Percentiles rank a stretch among this genome's conserved stretches.
phyloP scores from a whole-genome alignment of 2,797 vertebrate species.

The Brotogeris chrysoptera region DNA sequence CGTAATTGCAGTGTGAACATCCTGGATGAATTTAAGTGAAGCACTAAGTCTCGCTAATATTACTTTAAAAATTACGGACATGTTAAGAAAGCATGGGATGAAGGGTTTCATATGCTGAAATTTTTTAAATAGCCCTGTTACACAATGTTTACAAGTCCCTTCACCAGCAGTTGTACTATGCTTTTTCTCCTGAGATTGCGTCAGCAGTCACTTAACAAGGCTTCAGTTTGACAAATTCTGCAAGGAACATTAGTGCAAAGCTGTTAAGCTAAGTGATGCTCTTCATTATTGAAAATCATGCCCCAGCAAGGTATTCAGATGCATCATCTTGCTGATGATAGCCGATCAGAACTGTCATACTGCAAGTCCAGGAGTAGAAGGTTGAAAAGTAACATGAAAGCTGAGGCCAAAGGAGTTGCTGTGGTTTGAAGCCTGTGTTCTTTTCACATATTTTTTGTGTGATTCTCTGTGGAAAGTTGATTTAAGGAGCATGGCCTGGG shows the following conservation, averaged over 20 bases:
- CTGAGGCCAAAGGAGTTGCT: not conserved
- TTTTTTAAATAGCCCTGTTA: not conserved
- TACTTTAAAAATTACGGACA: not conserved
- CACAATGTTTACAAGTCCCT: not conserved
- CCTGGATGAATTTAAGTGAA: slow-evolving; percentile 14
- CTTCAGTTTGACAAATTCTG: not conserved
- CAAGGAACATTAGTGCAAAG: not conserved
- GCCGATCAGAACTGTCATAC: not conserved
- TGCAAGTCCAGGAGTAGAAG: not conserved
- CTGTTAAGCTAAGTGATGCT: not conserved
- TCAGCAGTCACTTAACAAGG: not conserved
- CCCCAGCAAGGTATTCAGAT: not conserved
- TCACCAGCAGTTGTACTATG: not conserved
- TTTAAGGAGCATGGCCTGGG: accelerated
- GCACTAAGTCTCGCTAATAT: not conserved
- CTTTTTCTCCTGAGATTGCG: not conserved
- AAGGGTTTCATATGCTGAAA: not conserved
- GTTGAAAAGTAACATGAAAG: not conserved
- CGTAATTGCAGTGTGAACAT: slow-evolving; percentile 9
- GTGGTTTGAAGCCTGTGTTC: not conserved
- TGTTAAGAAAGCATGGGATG: not conserved
- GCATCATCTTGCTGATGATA: not conserved
- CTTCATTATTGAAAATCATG: not conserved
- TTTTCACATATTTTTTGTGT: not conserved
- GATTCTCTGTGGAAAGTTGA: not conserved